Conservation (phyloP, 2,888 invertebrate species). For the Hirtodrosophila trivittata region DNA sequence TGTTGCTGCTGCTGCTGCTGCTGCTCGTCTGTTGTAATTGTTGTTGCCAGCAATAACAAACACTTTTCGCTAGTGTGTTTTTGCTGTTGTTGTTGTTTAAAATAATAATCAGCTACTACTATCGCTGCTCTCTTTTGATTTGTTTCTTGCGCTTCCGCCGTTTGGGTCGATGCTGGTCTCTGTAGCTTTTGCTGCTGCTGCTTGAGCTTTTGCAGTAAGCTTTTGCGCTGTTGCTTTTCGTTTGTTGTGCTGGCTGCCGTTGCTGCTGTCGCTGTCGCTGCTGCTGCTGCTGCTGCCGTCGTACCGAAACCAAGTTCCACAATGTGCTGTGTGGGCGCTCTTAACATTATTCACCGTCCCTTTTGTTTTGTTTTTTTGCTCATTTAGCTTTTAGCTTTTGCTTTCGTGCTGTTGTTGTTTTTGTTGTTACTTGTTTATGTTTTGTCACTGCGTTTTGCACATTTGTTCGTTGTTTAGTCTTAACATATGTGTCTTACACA, state of each 20-base stretch:
- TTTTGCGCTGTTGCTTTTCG: conserved; percentile 57
- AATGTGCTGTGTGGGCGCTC: conserved; percentile 84
- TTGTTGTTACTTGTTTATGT: conserved; percentile 39
- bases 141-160: conserved; percentile 46
- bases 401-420: conserved; percentile 12
- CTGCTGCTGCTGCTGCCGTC: conserved; percentile 54
- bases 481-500: conserved; percentile 41
- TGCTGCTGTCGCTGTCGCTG: conserved; percentile 20
- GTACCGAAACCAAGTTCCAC: conserved; percentile 83
- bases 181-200: conserved; percentile 64
- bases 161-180: conserved; percentile 35
- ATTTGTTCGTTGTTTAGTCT: conserved; percentile 40
- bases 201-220: conserved; percentile 59
- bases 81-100: conserved; percentile 40
- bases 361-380: conserved; percentile 53
- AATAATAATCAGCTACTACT: conserved; percentile 58
- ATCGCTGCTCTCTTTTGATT: conserved; percentile 52
- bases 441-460: conserved; percentile 29
- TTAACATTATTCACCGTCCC: conserved; percentile 84
- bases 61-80: conserved; percentile 57
- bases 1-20: conserved; percentile 53
- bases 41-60: conserved; percentile 52
- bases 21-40: conserved; percentile 34
- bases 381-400: conserved; percentile 33
- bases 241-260: conserved; percentile 21